Conservation (phyloP, 2,113 vertebrate species). For the cattle (Bos taurus) region ARS-UCD2.0 NC_037343.1:55917501-55918000, state of each 20-base stretch:
- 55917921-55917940: neutral
- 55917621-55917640: slow-evolving; percentile 17
- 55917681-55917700: slow-evolving; percentile 39
- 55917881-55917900: neutral
- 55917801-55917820: neutral
- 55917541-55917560: slow-evolving; percentile 69
- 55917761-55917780: neutral
- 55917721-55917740: slow-evolving; percentile 29
- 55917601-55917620: neutral
- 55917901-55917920: neutral
- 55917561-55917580: slow-evolving; percentile 46
- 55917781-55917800: neutral
- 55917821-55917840: neutral
- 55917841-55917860: slow-evolving; percentile 4
- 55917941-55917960: neutral
- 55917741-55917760: neutral
- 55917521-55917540: slow-evolving; percentile 61
- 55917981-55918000: neutral
- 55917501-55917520: slow-evolving; percentile 61
- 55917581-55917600: slow-evolving; percentile 6
- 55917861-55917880: neutral
- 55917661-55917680: slow-evolving; percentile 2
- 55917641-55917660: slow-evolving; percentile 35
- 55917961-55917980: neutral
- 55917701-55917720: neutral